Percentiles rank a stretch among this genome's conserved stretches.
phyloP scores from a whole-genome alignment of 2,797 vertebrate species.

The Coluber constrictor region DNA sequence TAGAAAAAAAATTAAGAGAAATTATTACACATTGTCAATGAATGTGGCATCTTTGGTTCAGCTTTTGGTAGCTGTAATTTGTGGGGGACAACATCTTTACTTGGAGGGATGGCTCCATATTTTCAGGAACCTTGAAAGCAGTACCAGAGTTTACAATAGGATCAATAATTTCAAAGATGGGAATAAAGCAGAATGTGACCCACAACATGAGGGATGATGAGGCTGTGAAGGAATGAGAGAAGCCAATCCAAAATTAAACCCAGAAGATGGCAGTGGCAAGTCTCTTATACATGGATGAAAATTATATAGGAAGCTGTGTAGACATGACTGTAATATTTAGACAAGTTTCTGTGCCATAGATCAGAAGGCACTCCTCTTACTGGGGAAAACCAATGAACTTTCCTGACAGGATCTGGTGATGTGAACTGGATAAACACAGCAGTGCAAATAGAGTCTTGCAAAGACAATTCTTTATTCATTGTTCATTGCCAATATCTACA shows the following conservation, averaged over 20 bases:
- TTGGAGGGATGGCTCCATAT: neutral
- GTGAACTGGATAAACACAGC: neutral
- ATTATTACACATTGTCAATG: neutral
- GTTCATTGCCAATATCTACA: neutral
- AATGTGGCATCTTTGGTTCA: neutral
- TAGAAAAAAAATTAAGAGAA: neutral
- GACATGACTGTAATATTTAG: neutral
- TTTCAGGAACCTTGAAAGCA: neutral
- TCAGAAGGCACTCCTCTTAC: neutral
- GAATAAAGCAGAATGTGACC: neutral
- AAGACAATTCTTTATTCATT: neutral
- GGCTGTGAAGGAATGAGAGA: neutral
- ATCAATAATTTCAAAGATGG: neutral
- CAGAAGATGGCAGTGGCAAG: no score
- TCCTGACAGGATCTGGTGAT: neutral
- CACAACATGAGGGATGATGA: neutral
- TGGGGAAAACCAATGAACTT: neutral
- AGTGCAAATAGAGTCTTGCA: neutral
- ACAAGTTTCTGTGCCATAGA: neutral
- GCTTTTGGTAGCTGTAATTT: neutral
- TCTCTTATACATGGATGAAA: neutral
- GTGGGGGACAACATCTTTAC: neutral
- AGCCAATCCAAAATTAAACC: neutral
- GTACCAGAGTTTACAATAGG: neutral
- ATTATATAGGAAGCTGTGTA: neutral